Evolutionary conservation across 2,888 invertebrate genomes (phyloP), one percentile per base, ranked within the genome.

Genomic region (Pegoplata infirma): DNA sequence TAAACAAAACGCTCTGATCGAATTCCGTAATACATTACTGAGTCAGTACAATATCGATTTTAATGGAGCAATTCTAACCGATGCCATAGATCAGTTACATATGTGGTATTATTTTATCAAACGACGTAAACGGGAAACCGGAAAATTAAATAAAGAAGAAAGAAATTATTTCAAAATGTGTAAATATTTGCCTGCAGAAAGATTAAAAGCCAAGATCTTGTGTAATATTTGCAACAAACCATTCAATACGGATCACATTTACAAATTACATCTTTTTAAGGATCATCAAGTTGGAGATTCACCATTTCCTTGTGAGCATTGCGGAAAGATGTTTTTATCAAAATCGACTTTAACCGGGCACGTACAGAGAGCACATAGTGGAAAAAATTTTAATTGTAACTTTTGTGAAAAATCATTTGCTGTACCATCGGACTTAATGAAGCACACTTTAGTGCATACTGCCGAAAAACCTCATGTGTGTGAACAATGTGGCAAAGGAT

Each of bases 401-500:
- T 81, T 82, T 32, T 87, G 86, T 25, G 85, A 84, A 7, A 73
- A 83, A 3, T 55, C 75, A 2, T 86, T 84, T 58, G 83, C 86
- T 6, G 83, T 86, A n/a, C 59, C 72, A 7, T 81, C 84, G 1
- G 86, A 86, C 71, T 73, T 86, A 8, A 81, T 76, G 0, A 68
- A 82, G 12, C 87, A 87, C 51, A 56, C 59, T 19, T 63, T 82
- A 0, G 85, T 84, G 0, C 87, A 87, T 40, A 87, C 87, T 0
- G 85, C 84, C 0, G 82, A 84, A 16, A 86, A 83, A 56, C 84
- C 85, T 0, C 84, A 77, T 44, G 80, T 87, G 0, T 87, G 87
- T 64, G 87, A 87, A 56, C 63, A 83, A 4, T 87, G 87, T 23
- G 87, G 87, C 16, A 87, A 87, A 68, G 84, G 84, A 0, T 87